Evolutionary conservation across 92 coral and sea anemone species (phyloP), one percentile per base, ranked within the genome.

Genomic region (Porites evermanni): DNA sequence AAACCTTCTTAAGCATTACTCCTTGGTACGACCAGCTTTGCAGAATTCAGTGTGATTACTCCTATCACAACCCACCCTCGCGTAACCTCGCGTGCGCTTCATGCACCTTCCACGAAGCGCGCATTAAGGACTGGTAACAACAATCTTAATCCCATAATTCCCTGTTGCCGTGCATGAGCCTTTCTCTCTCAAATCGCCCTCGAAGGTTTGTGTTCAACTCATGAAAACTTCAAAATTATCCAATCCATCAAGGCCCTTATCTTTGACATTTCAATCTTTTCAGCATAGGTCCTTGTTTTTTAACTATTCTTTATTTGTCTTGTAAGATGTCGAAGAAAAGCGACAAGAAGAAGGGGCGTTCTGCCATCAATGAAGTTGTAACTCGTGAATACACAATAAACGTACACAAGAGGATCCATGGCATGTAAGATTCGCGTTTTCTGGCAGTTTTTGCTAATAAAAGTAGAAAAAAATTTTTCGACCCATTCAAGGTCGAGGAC

Each of bases 301-400:
- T 74, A 82, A 86, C 67, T 47, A 16, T 78, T 87, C n/a, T 12
- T 74, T 77, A 67, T 87, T 86, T 38, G 6, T 21, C 74, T 58
- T 83, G 67, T 84, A 68, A 91, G 96, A 96, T 96, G 99, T 96
- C 91, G 87, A 96, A 96, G 92, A 96, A 96, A 96, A 93, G 91
- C 86, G 98, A 95, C 77, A 96, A 96, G 90, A 96, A 94, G 90
- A 95, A 96, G 92, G 98, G 99, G 91, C 99, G 99, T 90, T 96
- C 99, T 77, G 97, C 99, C 95, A 96, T 96, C 95, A 96, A 96
- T 83, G 98, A 96, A 95, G 99, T 96, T 70, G 99, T 97, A 91
- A 97, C 99, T 83, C 98, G 99, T 83, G 99, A 97, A 84, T 93
- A 97, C 89, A 95, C 99, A 12, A 88, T 97, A 24, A 94, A 97